Evolutionary conservation across 2,888 invertebrate species (phyloP), one percentile per base, ranked within the genome.

Genomic region (Hyppa rectilinea): DNA sequence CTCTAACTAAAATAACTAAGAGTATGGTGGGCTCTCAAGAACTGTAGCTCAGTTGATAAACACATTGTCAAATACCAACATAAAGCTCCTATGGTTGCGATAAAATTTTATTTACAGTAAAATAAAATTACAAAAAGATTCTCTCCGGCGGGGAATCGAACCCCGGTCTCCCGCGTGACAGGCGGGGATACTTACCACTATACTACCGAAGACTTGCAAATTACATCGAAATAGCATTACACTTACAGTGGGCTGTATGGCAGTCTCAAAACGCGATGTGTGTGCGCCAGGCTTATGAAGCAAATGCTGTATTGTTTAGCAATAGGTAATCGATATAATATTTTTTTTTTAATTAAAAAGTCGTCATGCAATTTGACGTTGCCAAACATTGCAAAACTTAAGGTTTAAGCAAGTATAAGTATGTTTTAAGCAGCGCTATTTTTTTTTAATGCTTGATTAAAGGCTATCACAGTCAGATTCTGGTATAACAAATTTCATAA

Each of bases 131-230:
- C 64, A 85, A 88, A 89, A 90, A 83, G 65, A 53, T 5, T 81
- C 92, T 92, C 93, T 91, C 92, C 95, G 94, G 94, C 96, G 94
- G 95, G 95, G 95, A 96, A 95, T 96, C 95, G 95, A 96, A 96
- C 95, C 95, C 95, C 94, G 95, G 95, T 96, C 96, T 96, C 95
- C 95, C 95, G 95, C 95, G 95, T 95, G 95, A 96, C 95, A 96
- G 95, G 96, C 95, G 95, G 95, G 95, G 95, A 95, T 95, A 95
- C 96, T 95, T 80, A 95, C 95, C 95, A 96, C 95, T 96, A 95
- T 95, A 95, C 95, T 95, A 96, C 95, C 95, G 95, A 94, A 92
- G 94, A 95, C 84, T 78, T 90, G 9, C 0, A 0, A 2, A 14
- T 6, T 0, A 0, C 0, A 3, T 6, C 2, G 7, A 70, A 73